A percentile compares a stretch with the other conserved stretches of the same genome.
Evolutionary conservation across 2,888 invertebrate genomes (phyloP).

Genomic region (Lepidocyrtinus sp.): DNA sequence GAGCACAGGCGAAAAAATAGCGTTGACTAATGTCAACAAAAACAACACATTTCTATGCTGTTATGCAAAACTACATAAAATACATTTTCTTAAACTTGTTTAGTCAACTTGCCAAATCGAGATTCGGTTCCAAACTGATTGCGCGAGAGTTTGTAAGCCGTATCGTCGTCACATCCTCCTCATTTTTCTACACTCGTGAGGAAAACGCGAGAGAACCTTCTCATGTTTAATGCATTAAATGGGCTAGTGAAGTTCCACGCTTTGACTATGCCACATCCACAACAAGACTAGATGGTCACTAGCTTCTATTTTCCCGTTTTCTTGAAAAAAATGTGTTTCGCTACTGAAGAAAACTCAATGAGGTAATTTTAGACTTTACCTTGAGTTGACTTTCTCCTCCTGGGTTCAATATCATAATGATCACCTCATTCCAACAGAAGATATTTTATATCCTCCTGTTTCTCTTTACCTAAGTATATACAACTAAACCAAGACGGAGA

Average conservation of each 20-base stretch:
- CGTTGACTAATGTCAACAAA: no score
- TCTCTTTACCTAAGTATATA: background rate
- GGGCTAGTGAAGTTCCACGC: no score
- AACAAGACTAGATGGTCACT: background rate
- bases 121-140: conserved; percentile 49
- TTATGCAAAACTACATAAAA: conserved; percentile 19
- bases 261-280: no score
- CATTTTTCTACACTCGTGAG: background rate
- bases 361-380: conserved; percentile 49
- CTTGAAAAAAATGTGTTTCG: background rate
- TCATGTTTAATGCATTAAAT: background rate
- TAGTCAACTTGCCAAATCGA: conserved; percentile 50
- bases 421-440: background rate
- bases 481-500: background rate
- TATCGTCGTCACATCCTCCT: conserved; percentile 27
- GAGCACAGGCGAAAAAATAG: no score
- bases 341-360: no score
- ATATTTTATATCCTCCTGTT: background rate
- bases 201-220: background rate
- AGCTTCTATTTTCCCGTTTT: conserved; percentile 13
- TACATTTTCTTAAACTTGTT: background rate
- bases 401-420: conserved; percentile 29
- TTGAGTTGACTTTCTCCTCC: conserved; percentile 49
- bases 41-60: background rate
- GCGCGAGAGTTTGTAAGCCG: conserved; percentile 37